Evolutionary conservation across 2,113 vertebrate genomes (phyloP).

Genomic region (Macroglossus sobrinus): DNA sequence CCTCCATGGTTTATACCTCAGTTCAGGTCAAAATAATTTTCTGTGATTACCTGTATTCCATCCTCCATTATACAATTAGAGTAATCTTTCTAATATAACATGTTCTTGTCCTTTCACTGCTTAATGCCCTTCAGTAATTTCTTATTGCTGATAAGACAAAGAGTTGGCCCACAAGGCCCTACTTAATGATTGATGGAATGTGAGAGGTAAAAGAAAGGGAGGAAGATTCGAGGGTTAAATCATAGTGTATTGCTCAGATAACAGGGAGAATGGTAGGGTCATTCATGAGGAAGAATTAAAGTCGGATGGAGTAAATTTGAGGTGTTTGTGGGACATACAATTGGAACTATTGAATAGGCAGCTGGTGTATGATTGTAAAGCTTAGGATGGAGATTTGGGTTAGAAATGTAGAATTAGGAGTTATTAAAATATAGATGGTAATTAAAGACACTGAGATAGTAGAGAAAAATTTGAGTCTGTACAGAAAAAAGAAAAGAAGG

Average conservation of each 20-base stretch:
- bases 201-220: not conserved
- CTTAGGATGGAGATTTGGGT: not conserved
- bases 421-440: not conserved
- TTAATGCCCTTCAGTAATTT: not conserved
- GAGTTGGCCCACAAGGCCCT: not conserved
- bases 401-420: not conserved
- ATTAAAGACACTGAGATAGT: not conserved
- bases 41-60: not conserved
- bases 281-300: not conserved
- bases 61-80: not conserved
- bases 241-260: not conserved
- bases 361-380: not conserved
- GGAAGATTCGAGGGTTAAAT: not conserved
- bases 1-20: not conserved
- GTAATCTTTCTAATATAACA: not conserved
- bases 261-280: not conserved
- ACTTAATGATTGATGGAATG: not conserved
- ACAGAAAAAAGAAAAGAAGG: not conserved
- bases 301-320: not conserved
- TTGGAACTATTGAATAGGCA: not conserved
- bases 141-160: not conserved
- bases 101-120: not conserved
- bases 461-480: not conserved
- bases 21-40: not conserved
- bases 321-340: not conserved